phyloP scores from a whole-genome alignment of 2,797 vertebrate species.

The Pantherophis vulpinus region DNA sequence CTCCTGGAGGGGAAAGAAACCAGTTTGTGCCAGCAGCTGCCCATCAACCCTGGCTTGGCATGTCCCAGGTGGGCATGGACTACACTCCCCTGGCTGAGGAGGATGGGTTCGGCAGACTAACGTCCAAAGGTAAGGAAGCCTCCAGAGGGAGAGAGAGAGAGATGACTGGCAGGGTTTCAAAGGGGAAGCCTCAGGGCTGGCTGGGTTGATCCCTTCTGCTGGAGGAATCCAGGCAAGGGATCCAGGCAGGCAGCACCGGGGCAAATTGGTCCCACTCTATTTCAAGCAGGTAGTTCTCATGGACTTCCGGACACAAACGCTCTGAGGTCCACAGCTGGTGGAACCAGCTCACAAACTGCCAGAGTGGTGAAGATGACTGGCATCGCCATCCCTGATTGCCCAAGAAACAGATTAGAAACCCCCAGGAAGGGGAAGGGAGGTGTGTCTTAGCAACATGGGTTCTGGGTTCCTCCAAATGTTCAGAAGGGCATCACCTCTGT shows the following conservation, averaged over 20 bases:
- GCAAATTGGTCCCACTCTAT: background rate
- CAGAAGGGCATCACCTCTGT: background rate
- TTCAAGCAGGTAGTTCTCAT: background rate
- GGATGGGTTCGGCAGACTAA: background rate
- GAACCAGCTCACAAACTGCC: background rate
- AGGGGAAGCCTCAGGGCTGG: background rate
- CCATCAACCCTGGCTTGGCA: background rate
- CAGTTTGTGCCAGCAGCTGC: background rate
- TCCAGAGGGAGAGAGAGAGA: no score
- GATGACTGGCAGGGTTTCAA: background rate
- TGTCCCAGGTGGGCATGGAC: background rate
- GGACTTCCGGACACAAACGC: background rate
- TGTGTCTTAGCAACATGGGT: background rate
- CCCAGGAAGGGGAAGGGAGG: background rate
- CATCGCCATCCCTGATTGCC: background rate
- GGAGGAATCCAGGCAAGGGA: background rate
- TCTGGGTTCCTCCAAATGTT: background rate
- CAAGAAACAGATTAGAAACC: background rate
- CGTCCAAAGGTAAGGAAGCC: background rate
- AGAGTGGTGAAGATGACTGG: background rate
- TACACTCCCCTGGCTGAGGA: background rate
- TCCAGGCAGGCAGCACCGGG: background rate
- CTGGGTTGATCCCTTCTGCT: background rate
- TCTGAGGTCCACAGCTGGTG: background rate
- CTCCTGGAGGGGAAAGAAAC: background rate